Evolutionary conservation across 2,113 vertebrate genomes (phyloP).

Genomic region (Ctenodactylus gundi): DNA sequence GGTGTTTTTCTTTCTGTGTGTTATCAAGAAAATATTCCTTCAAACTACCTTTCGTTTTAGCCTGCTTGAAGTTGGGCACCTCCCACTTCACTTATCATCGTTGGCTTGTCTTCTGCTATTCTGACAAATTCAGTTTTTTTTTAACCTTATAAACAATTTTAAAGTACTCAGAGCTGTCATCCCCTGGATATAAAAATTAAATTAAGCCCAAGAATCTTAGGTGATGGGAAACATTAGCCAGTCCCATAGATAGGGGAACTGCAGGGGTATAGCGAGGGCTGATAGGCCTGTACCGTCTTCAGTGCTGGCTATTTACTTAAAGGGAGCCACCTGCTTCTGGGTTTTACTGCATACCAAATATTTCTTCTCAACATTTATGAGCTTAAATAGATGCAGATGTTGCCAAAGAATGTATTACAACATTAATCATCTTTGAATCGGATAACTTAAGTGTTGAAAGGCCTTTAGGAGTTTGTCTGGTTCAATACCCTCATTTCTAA

Average conservation of each 20-base stretch:
- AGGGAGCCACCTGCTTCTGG: conserved; percentile 75
- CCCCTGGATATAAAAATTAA: conserved; percentile 68
- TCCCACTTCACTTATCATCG: conserved; percentile 35
- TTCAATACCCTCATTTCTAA: conserved; percentile 16
- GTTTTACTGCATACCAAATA: conserved; percentile 71
- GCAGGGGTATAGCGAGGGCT: not conserved
- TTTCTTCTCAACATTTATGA: conserved; percentile 75
- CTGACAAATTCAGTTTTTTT: conserved; percentile 59
- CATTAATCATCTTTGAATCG: conserved; percentile 61
- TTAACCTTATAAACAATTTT: conserved; percentile 62
- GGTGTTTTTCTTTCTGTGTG: not conserved
- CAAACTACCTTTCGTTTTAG: not conserved
- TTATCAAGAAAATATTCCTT: conserved; percentile 31
- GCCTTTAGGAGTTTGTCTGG: conserved; percentile 37
- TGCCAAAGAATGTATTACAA: conserved; percentile 69
- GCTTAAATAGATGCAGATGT: conserved; percentile 79
- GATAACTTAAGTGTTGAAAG: conserved; percentile 57
- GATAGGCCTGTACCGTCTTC: conserved; percentile 58
- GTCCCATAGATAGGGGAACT: conserved; percentile 39
- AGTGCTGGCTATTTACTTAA: conserved; percentile 53
- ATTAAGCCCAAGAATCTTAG: conserved; percentile 63
- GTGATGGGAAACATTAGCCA: conserved; percentile 74
- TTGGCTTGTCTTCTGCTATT: conserved; percentile 61
- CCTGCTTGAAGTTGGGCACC: not conserved
- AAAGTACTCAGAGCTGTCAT: conserved; percentile 65